Evolutionary conservation across 2,113 vertebrate genomes (phyloP), one percentile per base, ranked within the genome.

Genomic region (Aldabrachelys gigantea): DNA sequence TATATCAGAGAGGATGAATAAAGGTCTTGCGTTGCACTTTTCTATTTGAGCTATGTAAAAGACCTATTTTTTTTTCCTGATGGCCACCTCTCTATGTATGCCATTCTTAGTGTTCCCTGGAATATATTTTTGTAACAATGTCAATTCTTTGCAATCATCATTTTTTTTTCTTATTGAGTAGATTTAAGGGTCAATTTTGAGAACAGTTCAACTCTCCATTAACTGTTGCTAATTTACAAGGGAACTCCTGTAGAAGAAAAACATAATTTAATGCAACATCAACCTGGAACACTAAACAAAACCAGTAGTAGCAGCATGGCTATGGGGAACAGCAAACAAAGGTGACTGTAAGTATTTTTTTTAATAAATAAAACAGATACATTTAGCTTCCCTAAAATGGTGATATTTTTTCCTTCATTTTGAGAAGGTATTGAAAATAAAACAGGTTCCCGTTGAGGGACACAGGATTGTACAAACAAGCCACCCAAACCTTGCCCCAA

Each of bases 141-240:
- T 89, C 88, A 97, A 95, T 96, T 97, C 84, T 94, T 88, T 95
- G 90, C 90, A 95, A 97, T 97, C 94, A 88, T 97, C 78, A 82
- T 53, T 44, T 83, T 91, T 85, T 94, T 89, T 89, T 65, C 75
- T 88, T 97, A 6, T 85, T 94, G 95, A 92, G 49, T 94, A 65
- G 87, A 62, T 94, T 96, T 96, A 94, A 93, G 95, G 95, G 96
- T 91, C 84, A 86, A 87, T 92, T 97, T 98, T 97, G 85, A 96
- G 87, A 97, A 85, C 1, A 14, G 94, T 88, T 97, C 97, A 96
- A 94, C 92, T 98, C 89, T 88, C 94, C 96, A 97, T 94, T 98
- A 97, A 95, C 85, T 78, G 54, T 65, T 97, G 72, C 5, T 96
- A 98, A 98, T 97, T 98, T 96, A 96, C 94, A 93, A 94, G 91